Conservation (phyloP, 2,113 vertebrate genomes). For the Rhadina sibilatrix region DNA sequence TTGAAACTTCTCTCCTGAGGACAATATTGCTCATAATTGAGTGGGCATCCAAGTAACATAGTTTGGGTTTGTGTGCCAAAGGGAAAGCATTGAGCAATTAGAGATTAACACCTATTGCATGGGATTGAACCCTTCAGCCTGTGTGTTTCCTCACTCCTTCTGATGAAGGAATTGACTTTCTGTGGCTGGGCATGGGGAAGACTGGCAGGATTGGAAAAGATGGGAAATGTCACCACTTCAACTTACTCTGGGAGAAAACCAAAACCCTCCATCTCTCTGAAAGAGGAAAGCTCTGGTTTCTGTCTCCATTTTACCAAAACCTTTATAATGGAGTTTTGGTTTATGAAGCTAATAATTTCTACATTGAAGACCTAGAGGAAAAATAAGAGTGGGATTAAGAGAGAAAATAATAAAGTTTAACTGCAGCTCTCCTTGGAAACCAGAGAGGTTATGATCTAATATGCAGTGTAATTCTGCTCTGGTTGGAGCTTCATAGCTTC, state of each 20-base stretch:
- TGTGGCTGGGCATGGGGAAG: neutral
- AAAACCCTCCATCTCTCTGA: neutral
- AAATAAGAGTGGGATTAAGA: neutral
- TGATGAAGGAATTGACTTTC: neutral
- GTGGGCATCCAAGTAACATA: fast-evolving
- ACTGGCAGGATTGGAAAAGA: neutral
- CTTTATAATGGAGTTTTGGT: neutral
- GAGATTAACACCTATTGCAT: neutral
- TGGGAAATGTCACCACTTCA: neutral
- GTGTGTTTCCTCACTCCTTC: neutral
- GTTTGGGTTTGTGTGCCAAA: neutral
- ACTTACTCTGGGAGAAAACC: neutral
- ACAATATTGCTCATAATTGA: neutral
- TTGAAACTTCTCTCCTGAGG: neutral
- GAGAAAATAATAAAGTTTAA: neutral
- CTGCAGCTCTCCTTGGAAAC: neutral
- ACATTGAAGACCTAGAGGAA: neutral
- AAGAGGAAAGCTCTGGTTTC: neutral
- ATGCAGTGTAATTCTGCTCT: neutral
- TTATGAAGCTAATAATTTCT: neutral
- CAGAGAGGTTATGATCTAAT: neutral
- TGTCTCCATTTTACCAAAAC: neutral
- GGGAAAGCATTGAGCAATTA: neutral
- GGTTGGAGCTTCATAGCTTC: neutral
- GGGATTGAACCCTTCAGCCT: neutral